A percentile compares a stretch with the other conserved stretches of the same genome.
Evolutionary conservation across 2,888 invertebrate genomes (phyloP).

Genomic region (Drosophila fulvimacula): DNA sequence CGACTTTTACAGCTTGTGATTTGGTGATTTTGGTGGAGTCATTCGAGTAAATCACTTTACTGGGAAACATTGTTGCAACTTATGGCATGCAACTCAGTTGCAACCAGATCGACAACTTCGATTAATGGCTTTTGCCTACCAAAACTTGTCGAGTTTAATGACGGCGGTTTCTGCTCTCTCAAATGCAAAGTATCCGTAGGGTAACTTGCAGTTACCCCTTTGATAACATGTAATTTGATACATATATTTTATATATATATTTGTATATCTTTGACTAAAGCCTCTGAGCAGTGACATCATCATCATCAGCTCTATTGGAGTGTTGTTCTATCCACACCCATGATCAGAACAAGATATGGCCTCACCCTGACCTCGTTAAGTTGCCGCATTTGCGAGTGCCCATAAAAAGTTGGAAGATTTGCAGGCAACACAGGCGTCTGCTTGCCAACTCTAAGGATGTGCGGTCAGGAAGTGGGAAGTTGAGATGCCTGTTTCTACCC

Average conservation of each 20-base stretch:
- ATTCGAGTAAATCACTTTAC: neutral
- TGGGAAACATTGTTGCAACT: conserved; percentile 1
- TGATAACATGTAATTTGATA: conserved; percentile 15
- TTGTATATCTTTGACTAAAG: conserved; percentile 24
- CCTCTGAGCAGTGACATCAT: conserved; percentile 34
- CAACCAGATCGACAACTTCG: neutral
- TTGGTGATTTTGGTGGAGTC: neutral
- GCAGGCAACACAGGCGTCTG: conserved; percentile 22
- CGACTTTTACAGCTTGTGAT: neutral
- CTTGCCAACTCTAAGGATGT: conserved; percentile 43
- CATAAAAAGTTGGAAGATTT: conserved; percentile 53
- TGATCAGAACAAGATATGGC: conserved; percentile 53
- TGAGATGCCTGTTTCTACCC: neutral
- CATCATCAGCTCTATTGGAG: conserved; percentile 30
- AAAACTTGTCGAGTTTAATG: conserved; percentile 27
- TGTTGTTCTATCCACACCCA: conserved; percentile 14
- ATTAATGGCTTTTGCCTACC: conserved; percentile 53
- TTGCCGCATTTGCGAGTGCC: conserved; percentile 71
- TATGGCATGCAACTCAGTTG: neutral
- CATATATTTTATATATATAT: neutral
- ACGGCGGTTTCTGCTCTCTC: conserved; percentile 9
- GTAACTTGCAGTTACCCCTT: conserved; percentile 46
- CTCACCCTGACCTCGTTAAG: conserved; percentile 71
- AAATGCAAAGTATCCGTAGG: conserved; percentile 45
- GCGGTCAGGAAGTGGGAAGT: conserved; percentile 11